These are phyloP conservation scores for Agelaius tricolor DNA, from an alignment of 2,113 vertebrate genomes.

Conservation along the genomic window DNA sequence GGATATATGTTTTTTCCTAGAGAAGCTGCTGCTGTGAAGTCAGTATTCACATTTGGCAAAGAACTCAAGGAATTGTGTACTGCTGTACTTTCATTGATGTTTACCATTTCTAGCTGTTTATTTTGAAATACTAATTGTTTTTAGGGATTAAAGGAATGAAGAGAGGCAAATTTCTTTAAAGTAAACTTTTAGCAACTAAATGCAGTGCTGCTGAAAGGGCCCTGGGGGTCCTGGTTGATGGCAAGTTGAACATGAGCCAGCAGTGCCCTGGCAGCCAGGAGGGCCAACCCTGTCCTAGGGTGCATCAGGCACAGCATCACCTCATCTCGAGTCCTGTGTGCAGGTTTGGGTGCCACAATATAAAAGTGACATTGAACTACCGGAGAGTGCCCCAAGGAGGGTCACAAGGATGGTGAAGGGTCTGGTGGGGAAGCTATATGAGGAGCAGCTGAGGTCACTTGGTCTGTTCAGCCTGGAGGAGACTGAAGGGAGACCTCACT, in stretches of 20 bases:
- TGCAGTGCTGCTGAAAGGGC: neutral
- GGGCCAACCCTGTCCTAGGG: rapidly evolving
- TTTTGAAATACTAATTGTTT: neutral
- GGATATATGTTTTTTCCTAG: neutral
- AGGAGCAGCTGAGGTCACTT: neutral
- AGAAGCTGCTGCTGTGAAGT: neutral
- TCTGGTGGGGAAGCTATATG: rapidly evolving
- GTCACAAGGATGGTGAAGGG: rapidly evolving
- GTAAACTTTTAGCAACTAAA: neutral
- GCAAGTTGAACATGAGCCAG: rapidly evolving
- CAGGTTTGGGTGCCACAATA: rapidly evolving
- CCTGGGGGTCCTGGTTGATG: rapidly evolving
- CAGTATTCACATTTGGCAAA: neutral
- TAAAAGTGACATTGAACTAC: neutral
- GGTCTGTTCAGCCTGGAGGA: neutral
- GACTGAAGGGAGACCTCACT: neutral
- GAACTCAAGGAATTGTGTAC: neutral
- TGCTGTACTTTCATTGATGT: neutral
- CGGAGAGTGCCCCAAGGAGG: neutral
- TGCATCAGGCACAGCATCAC: rapidly evolving
- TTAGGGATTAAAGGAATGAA: neutral
- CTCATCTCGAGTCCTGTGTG: rapidly evolving
- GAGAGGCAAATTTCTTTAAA: neutral
- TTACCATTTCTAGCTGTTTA: neutral
- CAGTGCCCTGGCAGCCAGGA: neutral